A percentile compares a stretch with the other conserved stretches of the same genome.
Evolutionary conservation across 30 jellyfish, hydroid and myxozoan genomes (phyloP).

Genomic region (Aurelia aurita complex sp. Pacific): DNA sequence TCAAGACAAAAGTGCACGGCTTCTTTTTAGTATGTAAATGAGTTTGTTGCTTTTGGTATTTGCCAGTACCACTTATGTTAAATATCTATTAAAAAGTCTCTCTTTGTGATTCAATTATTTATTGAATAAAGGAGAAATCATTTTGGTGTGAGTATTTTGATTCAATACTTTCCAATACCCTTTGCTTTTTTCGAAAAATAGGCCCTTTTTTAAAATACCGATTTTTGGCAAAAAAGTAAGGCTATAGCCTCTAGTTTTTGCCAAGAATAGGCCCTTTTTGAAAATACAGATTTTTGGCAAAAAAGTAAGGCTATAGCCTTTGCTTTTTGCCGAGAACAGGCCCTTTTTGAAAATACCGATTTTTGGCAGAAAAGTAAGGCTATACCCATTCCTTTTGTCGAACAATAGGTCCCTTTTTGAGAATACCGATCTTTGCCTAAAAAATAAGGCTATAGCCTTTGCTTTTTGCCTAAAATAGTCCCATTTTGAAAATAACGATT

Average conservation of each 20-base stretch:
- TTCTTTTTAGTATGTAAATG: neutral
- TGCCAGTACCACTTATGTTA: too few species aligned
- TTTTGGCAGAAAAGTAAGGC: neutral
- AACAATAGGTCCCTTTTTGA: neutral
- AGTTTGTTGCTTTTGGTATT: neutral
- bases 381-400: neutral
- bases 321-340: neutral
- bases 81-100: too few species aligned
- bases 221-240: neutral
- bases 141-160: too few species aligned
- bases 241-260: neutral
- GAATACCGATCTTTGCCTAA: neutral
- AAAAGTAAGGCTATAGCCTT: neutral
- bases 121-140: too few species aligned
- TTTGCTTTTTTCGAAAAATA: too few species aligned
- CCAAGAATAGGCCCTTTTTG: neutral
- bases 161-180: too few species aligned
- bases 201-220: too few species aligned
- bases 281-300: neutral
- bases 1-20: neutral
- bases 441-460: slow-evolving; percentile 9
- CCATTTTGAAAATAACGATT: too few species aligned
- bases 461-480: neutral
- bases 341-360: neutral
- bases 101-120: too few species aligned